Evolutionary conservation across 2,888 invertebrate species (phyloP).

Genomic region (Drosophila phalerata): DNA sequence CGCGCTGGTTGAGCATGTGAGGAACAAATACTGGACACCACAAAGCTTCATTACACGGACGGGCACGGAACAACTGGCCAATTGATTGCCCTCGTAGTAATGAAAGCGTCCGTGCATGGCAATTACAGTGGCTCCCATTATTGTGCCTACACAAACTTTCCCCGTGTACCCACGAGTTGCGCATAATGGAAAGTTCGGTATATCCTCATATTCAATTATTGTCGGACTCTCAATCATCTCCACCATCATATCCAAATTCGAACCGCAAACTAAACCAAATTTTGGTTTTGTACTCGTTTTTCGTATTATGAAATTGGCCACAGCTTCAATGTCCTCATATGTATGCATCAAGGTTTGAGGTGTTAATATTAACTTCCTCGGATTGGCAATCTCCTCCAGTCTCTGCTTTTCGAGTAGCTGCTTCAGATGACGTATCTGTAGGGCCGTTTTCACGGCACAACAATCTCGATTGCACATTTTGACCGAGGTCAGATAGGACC

Average conservation of each 20-base stretch:
- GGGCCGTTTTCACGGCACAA: conserved; percentile 53
- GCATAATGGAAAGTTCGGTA: conserved; percentile 96
- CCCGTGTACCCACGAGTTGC: conserved; percentile 96
- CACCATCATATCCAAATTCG: conserved; percentile 91
- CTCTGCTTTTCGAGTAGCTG: conserved; percentile 14
- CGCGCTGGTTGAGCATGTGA: conserved; percentile 99
- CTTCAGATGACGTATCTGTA: conserved; percentile 44
- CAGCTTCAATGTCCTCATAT: conserved; percentile 91
- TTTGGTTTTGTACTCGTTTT: conserved; percentile 90
- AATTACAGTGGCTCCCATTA: conserved; percentile 93
- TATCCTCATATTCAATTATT: conserved; percentile 93
- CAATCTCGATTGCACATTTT: conserved; percentile 63
- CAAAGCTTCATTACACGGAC: conserved; percentile 98
- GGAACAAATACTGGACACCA: conserved; percentile 94
- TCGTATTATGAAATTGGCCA: conserved; percentile 90
- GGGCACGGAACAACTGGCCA: conserved; percentile 96
- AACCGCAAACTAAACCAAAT: conserved; percentile 97
- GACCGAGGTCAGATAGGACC: background rate
- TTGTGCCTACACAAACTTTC: conserved; percentile 94
- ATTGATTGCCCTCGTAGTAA: conserved; percentile 97
- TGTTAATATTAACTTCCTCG: conserved; percentile 41
- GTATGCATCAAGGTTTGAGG: conserved; percentile 86
- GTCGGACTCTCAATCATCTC: conserved; percentile 90
- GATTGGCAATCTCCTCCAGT: conserved; percentile 26
- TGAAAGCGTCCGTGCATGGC: conserved; percentile 99